Conservation (phyloP, 2,113 vertebrate species). For the Scopus umbretta region DNA sequence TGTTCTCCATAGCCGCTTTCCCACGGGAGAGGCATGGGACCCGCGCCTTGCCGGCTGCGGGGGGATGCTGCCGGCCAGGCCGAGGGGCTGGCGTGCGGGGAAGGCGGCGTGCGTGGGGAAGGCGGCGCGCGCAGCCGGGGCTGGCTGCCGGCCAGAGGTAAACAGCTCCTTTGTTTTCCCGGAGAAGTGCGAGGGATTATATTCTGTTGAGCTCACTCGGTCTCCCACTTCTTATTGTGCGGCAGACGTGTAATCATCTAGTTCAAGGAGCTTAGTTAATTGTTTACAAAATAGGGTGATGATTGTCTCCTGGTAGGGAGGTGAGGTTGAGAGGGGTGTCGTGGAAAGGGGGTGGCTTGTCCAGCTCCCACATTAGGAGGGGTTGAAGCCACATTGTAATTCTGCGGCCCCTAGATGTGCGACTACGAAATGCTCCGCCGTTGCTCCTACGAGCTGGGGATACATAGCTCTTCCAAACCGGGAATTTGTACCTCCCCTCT, state of each 20-base stretch:
- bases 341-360: not conserved
- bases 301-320: not conserved
- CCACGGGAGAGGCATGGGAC: not conserved
- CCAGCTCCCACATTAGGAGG: not conserved
- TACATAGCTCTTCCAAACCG: not conserved
- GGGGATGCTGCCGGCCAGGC: not conserved
- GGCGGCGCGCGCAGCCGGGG: not conserved
- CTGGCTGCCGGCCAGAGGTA: not conserved
- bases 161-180: conserved; percentile 23
- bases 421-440: rapidly evolving
- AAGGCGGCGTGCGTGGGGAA: not conserved
- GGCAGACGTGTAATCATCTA: not conserved
- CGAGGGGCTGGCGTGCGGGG: not conserved
- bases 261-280: not conserved
- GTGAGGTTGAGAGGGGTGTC: not conserved
- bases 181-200: not conserved
- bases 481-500: not conserved
- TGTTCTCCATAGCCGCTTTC: rapidly evolving
- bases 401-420: not conserved
- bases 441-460: not conserved
- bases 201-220: not conserved
- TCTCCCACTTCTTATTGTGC: not conserved
- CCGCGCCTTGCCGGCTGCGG: not conserved
- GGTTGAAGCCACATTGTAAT: not conserved
- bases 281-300: not conserved